Evolutionary conservation across 2,797 vertebrate genomes (phyloP), one percentile per base, ranked within the genome.

Genomic region (Spatula versicolor): DNA sequence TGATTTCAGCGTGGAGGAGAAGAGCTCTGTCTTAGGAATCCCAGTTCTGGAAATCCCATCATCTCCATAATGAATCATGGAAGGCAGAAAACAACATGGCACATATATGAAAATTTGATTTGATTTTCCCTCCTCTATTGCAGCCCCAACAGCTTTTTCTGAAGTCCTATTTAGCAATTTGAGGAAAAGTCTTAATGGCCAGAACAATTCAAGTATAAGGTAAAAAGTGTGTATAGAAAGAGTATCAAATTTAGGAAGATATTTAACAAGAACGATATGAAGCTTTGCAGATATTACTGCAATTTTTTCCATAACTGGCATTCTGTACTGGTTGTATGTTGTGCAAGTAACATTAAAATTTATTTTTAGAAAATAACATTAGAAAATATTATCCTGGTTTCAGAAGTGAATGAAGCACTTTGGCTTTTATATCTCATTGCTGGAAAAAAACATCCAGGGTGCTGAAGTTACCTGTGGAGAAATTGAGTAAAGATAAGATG

Each of bases 81-180:
- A 82, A 84, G 14, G 19, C 46, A 77, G 59, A 86, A 18, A 33
- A 11, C 26, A 67, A 33, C 7, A 14, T 25, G 7, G 69, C 26
- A 43, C 12, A 6, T 1, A 4, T 8, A 5, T 13, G 7, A 76
- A 58, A 86, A 43, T 2, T 11, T 26, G 0, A 18, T 46, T 78
- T 82, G 58, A 10, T 72, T 83, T 82, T 37, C 15, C 37, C 54
- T 88, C 78, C n/a, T 43, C 5, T 83, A 12, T 2, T 45, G 18
- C 2, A 37, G 5, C 59, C 28, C 48, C 33, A 68, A 9, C 11
- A 68, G 8, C 7, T 73, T 76, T 73, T 76, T 55, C 66, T 58
- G 45, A 66, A 90, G 46, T 78, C 5, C 13, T 81, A 7, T 75
- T 68, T 31, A 86, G 13, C 28, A 66, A 31, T 46, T 48, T n/a